phyloP scores from a whole-genome alignment of 2,797 vertebrate species.

The Ctenopoma multispine region DNA sequence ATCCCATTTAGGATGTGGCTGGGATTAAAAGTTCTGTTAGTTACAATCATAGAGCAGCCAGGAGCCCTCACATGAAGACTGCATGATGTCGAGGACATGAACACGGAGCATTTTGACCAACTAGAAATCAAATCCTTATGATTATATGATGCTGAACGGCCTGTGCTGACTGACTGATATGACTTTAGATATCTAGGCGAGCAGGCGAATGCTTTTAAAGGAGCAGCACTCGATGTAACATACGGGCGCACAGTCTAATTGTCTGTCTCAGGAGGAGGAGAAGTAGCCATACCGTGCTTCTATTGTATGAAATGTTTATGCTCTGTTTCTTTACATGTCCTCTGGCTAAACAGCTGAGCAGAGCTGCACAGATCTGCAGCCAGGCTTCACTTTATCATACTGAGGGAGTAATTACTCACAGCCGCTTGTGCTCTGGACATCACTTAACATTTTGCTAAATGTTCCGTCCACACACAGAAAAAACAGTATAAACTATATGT shows the following conservation, averaged over 20 bases:
- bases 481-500: no score
- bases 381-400: not conserved
- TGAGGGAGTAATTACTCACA: no score
- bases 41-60: not conserved
- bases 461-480: no score
- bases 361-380: not conserved
- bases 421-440: not conserved
- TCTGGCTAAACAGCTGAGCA: not conserved
- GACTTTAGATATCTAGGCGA: not conserved
- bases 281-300: not conserved
- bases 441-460: not conserved
- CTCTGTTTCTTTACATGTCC: conserved; percentile 3
- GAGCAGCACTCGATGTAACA: not conserved
- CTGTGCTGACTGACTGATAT: no score
- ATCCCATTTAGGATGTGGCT: conserved; percentile 37
- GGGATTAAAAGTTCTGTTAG: conserved; percentile 25
- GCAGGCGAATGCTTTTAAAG: conserved; percentile 10
- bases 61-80: not conserved
- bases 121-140: not conserved
- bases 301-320: not conserved
- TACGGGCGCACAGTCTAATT: conserved; percentile 1
- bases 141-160: not conserved
- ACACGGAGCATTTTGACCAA: not conserved
- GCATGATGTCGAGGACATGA: conserved; percentile 2
- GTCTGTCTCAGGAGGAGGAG: not conserved